phyloP scores from a whole-genome alignment of 2,113 vertebrate species.

The Oreochromis aureus region DNA sequence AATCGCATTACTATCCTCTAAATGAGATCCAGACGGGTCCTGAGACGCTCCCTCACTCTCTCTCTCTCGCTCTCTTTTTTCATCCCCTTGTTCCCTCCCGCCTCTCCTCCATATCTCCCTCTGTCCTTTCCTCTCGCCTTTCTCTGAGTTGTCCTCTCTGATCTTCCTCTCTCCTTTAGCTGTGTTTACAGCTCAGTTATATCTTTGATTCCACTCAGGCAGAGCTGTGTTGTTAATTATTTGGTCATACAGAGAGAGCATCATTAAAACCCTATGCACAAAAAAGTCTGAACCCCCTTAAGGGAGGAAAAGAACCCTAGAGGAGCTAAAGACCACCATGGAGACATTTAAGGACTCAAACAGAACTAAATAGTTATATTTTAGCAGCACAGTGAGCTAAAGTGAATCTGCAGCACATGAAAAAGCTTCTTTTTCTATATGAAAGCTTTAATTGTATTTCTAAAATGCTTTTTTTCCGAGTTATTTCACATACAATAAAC shows the following conservation, averaged over 20 bases:
- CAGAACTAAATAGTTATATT: background rate
- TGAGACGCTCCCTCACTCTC: slow-evolving; percentile 1
- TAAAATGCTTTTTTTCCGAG: background rate
- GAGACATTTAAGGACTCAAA: background rate
- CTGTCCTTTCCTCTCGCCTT: background rate
- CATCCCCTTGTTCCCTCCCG: background rate
- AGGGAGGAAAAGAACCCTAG: background rate
- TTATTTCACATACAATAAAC: background rate
- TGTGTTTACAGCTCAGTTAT: slow-evolving; percentile 23
- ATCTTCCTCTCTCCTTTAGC: background rate
- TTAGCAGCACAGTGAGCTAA: background rate
- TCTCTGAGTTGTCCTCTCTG: background rate
- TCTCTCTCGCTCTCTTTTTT: background rate
- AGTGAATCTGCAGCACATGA: background rate
- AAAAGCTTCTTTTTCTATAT: background rate
- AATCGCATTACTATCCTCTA: slow-evolving; percentile 75
- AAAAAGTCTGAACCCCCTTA: background rate
- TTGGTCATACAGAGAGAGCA: background rate
- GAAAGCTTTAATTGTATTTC: background rate
- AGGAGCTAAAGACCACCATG: slow-evolving; percentile 6
- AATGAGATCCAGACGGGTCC: slow-evolving; percentile 71
- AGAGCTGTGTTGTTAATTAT: slow-evolving; percentile 39
- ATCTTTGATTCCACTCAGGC: slow-evolving; percentile 28
- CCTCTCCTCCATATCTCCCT: background rate
- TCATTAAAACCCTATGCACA: slow-evolving; percentile 4